These are phyloP conservation scores for Microtus richardsoni DNA, from an alignment of 2,113 vertebrate species.

Conservation along the genomic window DNA sequence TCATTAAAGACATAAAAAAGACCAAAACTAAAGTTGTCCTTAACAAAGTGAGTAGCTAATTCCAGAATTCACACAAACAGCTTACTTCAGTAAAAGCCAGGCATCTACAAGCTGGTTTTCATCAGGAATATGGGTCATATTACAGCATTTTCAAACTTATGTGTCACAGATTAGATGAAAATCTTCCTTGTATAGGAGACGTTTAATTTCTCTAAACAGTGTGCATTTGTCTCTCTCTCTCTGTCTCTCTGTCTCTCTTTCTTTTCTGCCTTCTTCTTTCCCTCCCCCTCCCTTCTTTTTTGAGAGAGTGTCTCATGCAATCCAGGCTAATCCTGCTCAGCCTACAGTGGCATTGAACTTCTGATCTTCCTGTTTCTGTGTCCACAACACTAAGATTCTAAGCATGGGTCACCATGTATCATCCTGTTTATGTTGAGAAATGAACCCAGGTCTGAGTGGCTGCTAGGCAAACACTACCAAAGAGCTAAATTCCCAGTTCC, in stretches of 20 bases:
- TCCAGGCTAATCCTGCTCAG: neutral
- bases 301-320: neutral
- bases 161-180: neutral
- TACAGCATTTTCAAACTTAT: neutral
- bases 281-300: too few species aligned
- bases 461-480: neutral
- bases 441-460: neutral
- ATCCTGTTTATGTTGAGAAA: too few species aligned
- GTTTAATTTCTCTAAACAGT: slow-evolving; percentile 5
- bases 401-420: too few species aligned
- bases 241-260: neutral
- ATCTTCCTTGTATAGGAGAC: neutral
- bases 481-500: neutral
- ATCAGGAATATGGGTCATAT: neutral
- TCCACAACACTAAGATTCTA: neutral
- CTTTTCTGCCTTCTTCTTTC: neutral
- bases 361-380: neutral
- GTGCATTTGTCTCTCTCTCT: neutral
- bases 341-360: neutral
- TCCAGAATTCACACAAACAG: neutral
- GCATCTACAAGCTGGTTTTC: slow-evolving; percentile 24
- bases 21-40: neutral
- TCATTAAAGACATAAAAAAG: neutral
- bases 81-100: neutral
- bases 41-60: neutral